Conservation (phyloP, 1,140 invertebrate genomes). For the Drosophila arawakana region DNA sequence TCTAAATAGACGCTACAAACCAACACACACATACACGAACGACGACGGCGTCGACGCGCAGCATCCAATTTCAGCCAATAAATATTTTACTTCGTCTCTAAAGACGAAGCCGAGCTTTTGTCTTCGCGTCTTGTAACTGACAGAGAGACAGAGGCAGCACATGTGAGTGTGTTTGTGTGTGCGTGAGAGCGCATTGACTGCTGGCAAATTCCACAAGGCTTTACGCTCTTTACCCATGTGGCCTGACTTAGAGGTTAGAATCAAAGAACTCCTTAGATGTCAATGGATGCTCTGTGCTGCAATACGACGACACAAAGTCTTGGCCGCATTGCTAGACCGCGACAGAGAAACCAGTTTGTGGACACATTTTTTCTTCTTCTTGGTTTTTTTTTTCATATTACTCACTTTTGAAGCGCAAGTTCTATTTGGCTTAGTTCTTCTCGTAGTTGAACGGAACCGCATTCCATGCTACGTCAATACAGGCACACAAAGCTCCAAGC, state of each 20-base stretch:
- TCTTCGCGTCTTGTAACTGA: constrained; percentile 45
- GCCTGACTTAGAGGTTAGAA: constrained; percentile 64
- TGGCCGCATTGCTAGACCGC: constrained; percentile 26
- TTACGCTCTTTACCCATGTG: constrained; percentile 64
- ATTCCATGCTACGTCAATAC: constrained; percentile 67
- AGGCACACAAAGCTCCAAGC: constrained; percentile 22
- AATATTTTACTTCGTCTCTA: constrained; percentile 66
- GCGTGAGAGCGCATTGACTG: constrained; percentile 49
- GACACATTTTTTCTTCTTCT: constrained; percentile 52
- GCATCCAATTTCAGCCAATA: constrained; percentile 81
- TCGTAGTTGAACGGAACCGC: constrained; percentile 59
- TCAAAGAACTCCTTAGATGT: constrained; percentile 56
- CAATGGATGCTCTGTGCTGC: constrained; percentile 57
- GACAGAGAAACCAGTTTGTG: constrained; percentile 64
- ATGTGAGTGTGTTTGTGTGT: constrained; percentile 15
- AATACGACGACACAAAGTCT: constrained; percentile 70
- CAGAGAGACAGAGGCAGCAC: constrained; percentile 7
- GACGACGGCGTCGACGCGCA: constrained; percentile 49
- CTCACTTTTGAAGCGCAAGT: constrained; percentile 52
- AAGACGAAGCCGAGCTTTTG: constrained; percentile 62
- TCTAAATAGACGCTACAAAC: constrained; percentile 74
- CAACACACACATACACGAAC: constrained; percentile 39
- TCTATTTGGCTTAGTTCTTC: constrained; percentile 67
- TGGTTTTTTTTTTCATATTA: constrained; percentile 27
- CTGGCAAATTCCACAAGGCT: constrained; percentile 65